Evolutionary conservation across 2,888 invertebrate species (phyloP).

Genomic region (Melinopterus prodromus): DNA sequence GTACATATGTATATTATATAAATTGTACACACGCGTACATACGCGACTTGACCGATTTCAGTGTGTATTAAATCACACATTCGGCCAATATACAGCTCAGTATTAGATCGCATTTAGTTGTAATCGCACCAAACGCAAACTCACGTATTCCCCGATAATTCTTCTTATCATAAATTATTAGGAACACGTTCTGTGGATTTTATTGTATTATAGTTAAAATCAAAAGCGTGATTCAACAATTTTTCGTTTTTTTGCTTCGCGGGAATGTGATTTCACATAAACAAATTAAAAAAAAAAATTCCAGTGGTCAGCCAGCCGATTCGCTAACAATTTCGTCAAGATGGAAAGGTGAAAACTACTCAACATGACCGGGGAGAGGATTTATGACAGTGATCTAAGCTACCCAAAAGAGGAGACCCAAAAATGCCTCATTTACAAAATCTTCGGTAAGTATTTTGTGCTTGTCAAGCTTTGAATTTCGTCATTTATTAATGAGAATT

Average conservation of each 20-base stretch:
- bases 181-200: too few species aligned
- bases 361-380: constrained; percentile 40
- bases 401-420: constrained; percentile 56
- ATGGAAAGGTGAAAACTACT: background rate
- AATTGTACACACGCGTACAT: background rate
- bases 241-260: background rate
- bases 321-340: background rate
- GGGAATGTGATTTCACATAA: background rate
- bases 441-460: constrained; percentile 49
- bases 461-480: background rate
- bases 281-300: background rate
- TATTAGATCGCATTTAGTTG: background rate
- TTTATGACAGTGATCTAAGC: constrained; percentile 56
- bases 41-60: too few species aligned
- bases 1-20: too few species aligned
- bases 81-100: background rate
- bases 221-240: background rate
- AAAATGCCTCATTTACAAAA: constrained; percentile 57
- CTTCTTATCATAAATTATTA: too few species aligned
- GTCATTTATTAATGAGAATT: background rate
- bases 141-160: background rate
- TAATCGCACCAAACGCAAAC: background rate
- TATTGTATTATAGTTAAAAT: too few species aligned
- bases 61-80: too few species aligned
- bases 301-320: background rate